These are phyloP conservation scores for Anolis apletophallus DNA, from an alignment of 2,797 vertebrate species.

Conservation along the genomic window DNA sequence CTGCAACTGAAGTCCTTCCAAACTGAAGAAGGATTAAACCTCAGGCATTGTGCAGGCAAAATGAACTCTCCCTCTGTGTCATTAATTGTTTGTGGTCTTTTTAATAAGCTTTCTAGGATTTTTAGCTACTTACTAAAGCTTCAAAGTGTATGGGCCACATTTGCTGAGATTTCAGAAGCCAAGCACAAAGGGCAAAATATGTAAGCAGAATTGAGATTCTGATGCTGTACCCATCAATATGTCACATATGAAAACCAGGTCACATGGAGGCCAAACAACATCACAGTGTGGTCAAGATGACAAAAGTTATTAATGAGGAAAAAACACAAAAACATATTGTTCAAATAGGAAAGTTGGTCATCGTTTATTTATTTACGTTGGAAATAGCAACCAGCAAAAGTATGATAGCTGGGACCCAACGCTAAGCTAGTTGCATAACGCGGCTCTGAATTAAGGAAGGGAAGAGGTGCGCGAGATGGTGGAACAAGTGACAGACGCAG, in stretches of 20 bases:
- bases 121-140: background rate
- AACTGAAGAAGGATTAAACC: background rate
- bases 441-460: too few relatives aligned
- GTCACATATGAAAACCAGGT: too few relatives aligned
- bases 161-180: background rate
- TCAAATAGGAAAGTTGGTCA: background rate
- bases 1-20: background rate
- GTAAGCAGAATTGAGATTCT: background rate
- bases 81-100: background rate
- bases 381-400: too few relatives aligned
- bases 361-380: too few relatives aligned
- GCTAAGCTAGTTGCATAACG: too few relatives aligned
- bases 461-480: too few relatives aligned
- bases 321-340: too few relatives aligned
- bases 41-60: background rate
- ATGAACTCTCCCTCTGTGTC: background rate
- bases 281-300: too few relatives aligned
- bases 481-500: too few relatives aligned
- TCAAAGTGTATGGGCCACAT: background rate
- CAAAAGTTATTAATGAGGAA: too few relatives aligned
- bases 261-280: too few relatives aligned
- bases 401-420: too few relatives aligned
- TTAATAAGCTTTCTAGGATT: conserved; percentile 1
- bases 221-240: background rate
- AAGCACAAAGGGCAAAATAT: background rate